phyloP scores from a whole-genome alignment of 2,888 invertebrate genomes.

The Mantis religiosa region DNA sequence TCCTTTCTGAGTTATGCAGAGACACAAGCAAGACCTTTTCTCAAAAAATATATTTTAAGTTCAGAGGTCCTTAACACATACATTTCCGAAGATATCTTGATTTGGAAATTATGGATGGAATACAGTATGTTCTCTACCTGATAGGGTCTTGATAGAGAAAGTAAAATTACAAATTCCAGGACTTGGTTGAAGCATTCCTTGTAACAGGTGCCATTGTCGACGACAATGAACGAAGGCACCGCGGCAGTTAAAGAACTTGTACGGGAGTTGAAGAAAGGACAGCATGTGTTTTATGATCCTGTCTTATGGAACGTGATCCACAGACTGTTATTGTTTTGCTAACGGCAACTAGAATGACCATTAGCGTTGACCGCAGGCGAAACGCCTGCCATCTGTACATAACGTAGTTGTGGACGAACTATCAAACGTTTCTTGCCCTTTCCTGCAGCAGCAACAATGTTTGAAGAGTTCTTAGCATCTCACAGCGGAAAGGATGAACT shows the following conservation, averaged over 20 bases:
- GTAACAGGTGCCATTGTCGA: too few species aligned
- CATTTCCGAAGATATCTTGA: too few species aligned
- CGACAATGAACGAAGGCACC: too few species aligned
- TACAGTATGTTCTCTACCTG: too few species aligned
- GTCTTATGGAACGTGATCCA: neutral
- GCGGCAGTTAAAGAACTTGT: neutral
- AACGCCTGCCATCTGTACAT: neutral
- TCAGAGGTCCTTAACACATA: too few species aligned
- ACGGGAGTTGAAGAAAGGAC: neutral
- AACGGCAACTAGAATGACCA: neutral
- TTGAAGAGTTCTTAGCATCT: neutral
- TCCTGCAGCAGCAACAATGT: neutral
- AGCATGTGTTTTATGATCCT: neutral
- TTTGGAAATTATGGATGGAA: too few species aligned
- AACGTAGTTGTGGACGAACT: neutral
- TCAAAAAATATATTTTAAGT: too few species aligned
- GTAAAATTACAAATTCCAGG: too few species aligned
- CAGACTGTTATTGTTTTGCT: neutral
- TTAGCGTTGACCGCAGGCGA: neutral
- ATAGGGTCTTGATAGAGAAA: too few species aligned
- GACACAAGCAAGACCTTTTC: too few species aligned
- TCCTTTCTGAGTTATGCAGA: too few species aligned
- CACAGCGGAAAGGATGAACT: neutral
- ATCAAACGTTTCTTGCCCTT: neutral
- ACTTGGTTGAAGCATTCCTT: too few species aligned